Conservation (phyloP, 2,888 invertebrate species). For the Sesia bembeciformis region DNA sequence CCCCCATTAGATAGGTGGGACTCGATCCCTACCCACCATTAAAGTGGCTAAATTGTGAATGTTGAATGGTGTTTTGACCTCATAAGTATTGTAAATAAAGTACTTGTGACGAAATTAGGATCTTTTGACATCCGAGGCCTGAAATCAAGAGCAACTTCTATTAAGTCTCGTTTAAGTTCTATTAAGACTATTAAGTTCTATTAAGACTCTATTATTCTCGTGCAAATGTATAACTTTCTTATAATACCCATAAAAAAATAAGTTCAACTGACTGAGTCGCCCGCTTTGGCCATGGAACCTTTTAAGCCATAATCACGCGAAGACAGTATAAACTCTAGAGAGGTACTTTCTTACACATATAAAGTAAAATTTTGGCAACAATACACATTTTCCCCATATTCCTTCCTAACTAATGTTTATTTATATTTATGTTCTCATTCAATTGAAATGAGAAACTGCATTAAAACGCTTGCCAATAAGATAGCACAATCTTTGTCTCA, state of each 20-base stretch:
- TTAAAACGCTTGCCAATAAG: slow-evolving; percentile 60
- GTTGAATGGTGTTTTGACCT: too few relatives aligned
- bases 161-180: too few relatives aligned
- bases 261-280: not conserved
- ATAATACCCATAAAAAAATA: not conserved
- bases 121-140: too few relatives aligned
- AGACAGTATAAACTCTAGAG: not conserved
- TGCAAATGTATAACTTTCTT: not conserved
- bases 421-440: slow-evolving; percentile 13
- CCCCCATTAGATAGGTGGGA: too few relatives aligned
- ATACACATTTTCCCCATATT: not conserved
- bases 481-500: slow-evolving; percentile 60
- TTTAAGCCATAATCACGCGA: not conserved
- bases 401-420: not conserved
- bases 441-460: slow-evolving; percentile 54
- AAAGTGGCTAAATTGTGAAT: too few relatives aligned
- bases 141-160: not conserved
- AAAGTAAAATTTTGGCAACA: not conserved
- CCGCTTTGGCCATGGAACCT: not conserved
- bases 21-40: too few relatives aligned
- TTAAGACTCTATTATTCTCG: too few relatives aligned
- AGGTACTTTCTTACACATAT: not conserved
- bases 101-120: too few relatives aligned
- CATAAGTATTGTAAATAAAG: too few relatives aligned
- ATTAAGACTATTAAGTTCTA: too few relatives aligned